These are phyloP conservation scores for Aleiodes alternator DNA, from an alignment of 2,888 invertebrate species.

Conservation along the genomic window DNA sequence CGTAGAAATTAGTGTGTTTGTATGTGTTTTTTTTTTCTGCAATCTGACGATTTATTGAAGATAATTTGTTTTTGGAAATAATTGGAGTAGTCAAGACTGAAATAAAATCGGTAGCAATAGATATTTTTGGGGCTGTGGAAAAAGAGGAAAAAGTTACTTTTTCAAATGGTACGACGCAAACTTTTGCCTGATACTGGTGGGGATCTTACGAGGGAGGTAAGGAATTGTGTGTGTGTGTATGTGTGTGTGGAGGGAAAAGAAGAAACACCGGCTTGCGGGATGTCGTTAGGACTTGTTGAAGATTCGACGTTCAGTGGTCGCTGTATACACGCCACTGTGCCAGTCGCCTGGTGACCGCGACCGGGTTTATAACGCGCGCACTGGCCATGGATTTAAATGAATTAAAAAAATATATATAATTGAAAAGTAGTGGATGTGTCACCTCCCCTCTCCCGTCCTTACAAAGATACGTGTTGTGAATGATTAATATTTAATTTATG, in stretches of 20 bases:
- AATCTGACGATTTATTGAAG: too few species aligned
- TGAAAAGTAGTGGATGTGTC: slow-evolving; percentile 46
- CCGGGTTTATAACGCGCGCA: slow-evolving; percentile 66
- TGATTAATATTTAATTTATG: slow-evolving; percentile 6
- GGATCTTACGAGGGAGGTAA: slow-evolving; percentile 8
- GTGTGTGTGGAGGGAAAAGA: not conserved
- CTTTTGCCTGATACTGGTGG: slow-evolving; percentile 4
- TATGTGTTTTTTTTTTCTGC: too few species aligned
- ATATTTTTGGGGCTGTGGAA: too few species aligned
- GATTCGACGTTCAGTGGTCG: slow-evolving; percentile 37
- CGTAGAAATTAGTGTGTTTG: not conserved
- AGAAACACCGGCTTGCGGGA: slow-evolving; percentile 27
- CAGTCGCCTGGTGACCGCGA: slow-evolving; percentile 74
- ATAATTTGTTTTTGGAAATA: too few species aligned
- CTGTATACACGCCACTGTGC: slow-evolving; percentile 53
- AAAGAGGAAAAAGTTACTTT: too few species aligned
- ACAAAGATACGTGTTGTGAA: slow-evolving; percentile 9
- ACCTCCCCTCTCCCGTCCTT: slow-evolving; percentile 38
- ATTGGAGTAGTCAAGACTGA: too few species aligned
- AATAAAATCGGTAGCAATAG: too few species aligned
- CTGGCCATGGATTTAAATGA: slow-evolving; percentile 66
- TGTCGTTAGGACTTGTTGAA: slow-evolving; percentile 46
- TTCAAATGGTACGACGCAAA: too few species aligned
- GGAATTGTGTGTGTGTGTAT: not conserved
- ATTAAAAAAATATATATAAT: not conserved